These are phyloP conservation scores for Polietes domitor DNA, from an alignment of 2,888 invertebrate species.

Conservation along the genomic window DNA sequence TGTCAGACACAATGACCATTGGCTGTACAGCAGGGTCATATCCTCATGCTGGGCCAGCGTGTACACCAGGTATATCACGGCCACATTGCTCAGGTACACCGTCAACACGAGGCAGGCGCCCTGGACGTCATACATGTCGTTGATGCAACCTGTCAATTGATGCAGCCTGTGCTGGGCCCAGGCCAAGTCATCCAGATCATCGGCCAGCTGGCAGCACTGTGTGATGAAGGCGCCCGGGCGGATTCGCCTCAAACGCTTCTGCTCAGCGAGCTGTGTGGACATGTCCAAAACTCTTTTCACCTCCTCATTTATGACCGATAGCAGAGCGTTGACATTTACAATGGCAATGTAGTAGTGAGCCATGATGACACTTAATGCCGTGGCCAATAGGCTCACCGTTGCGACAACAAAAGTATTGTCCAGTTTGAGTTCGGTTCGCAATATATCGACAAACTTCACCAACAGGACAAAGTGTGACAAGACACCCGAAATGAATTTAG, in stretches of 20 bases:
- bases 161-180: slow-evolving; percentile 26
- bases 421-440: background rate
- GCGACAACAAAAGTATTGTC: background rate
- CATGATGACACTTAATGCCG: background rate
- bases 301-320: slow-evolving; percentile 37
- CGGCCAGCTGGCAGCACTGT: slow-evolving; percentile 34
- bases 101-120: slow-evolving; percentile 32
- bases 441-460: background rate
- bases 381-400: background rate
- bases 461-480: background rate
- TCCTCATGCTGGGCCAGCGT: slow-evolving; percentile 1
- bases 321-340: background rate
- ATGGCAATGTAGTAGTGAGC: slow-evolving; percentile 26
- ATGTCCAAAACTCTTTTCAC: background rate
- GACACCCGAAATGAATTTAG: slow-evolving; percentile 39
- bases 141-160: slow-evolving; percentile 30
- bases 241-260: background rate
- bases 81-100: slow-evolving; percentile 49
- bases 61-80: slow-evolving; percentile 38
- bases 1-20: background rate
- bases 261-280: background rate
- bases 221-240: slow-evolving; percentile 24
- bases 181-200: slow-evolving; percentile 48
- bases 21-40: background rate
- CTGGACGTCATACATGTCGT: slow-evolving; percentile 39